Evolutionary conservation across 2,113 vertebrate genomes (phyloP).

Genomic region (Ranitomeya imitator): DNA sequence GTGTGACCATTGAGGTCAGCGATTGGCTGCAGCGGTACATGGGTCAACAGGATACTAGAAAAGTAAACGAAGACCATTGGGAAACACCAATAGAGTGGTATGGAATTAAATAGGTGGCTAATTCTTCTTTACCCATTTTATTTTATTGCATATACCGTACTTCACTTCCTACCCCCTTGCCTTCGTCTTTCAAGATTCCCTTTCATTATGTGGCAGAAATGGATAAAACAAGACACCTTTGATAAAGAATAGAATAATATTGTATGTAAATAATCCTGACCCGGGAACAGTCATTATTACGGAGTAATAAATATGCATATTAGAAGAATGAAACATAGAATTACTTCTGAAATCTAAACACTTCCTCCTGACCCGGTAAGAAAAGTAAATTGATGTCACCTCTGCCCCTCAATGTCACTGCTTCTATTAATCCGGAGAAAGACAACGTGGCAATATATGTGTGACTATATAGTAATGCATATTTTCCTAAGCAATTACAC

Average conservation of each 20-base stretch:
- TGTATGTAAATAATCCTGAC: slow-evolving; percentile 49
- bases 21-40: too few relatives aligned
- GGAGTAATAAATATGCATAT: slow-evolving; percentile 56
- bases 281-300: slow-evolving; percentile 25
- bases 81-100: too few relatives aligned
- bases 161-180: too few relatives aligned
- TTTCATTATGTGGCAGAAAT: slow-evolving; percentile 5
- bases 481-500: neutral
- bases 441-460: neutral
- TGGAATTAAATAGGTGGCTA: too few relatives aligned
- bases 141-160: too few relatives aligned
- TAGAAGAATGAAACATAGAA: slow-evolving; percentile 54
- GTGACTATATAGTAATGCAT: neutral
- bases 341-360: slow-evolving; percentile 53
- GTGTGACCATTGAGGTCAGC: too few relatives aligned
- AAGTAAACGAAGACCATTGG: too few relatives aligned
- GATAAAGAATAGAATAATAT: slow-evolving; percentile 39
- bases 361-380: slow-evolving; percentile 36
- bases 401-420: neutral
- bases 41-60: too few relatives aligned
- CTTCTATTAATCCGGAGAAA: slow-evolving; percentile 20
- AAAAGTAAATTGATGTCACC: slow-evolving; percentile 54
- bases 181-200: neutral
- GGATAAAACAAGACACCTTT: slow-evolving; percentile 40
- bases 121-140: too few relatives aligned